Conservation (phyloP, 2,797 vertebrate genomes). For the Poeciliopsis gracilis region DNA sequence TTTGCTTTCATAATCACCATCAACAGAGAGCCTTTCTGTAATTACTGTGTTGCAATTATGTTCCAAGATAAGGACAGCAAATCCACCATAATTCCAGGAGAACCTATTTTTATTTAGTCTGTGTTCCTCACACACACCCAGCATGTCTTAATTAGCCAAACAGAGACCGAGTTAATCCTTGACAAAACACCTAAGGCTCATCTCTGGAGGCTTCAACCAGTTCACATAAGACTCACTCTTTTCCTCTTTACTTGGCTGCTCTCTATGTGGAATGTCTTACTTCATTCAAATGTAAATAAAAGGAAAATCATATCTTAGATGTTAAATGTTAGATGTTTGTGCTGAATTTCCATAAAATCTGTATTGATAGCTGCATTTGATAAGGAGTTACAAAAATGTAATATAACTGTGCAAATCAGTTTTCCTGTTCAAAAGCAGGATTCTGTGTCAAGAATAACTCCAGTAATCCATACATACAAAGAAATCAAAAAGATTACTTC, state of each 20-base stretch:
- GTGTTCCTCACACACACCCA: not conserved
- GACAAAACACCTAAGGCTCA: not conserved
- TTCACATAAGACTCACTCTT: not conserved
- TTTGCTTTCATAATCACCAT: slow-evolving; percentile 22
- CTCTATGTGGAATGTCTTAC: not conserved
- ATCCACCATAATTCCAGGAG: not conserved
- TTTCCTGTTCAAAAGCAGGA: not conserved
- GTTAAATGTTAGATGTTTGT: not conserved
- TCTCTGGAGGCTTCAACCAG: not conserved
- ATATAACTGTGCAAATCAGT: not conserved
- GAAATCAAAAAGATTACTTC: not conserved
- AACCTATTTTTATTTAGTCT: slow-evolving; percentile 3
- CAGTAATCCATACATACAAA: not conserved
- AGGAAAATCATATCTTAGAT: not conserved
- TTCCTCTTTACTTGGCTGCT: not conserved
- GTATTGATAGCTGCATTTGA: not conserved
- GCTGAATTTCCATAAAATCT: not conserved
- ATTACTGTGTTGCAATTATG: not conserved
- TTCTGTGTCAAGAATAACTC: not conserved
- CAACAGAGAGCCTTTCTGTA: slow-evolving; percentile 1
- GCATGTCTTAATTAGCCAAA: not conserved
- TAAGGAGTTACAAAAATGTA: slow-evolving; percentile 22
- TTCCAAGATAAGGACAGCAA: not conserved
- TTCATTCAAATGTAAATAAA: not conserved
- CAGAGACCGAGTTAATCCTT: not conserved